Base-by-base conservation (phyloP, 1,140 invertebrate species). In the Drosophila murphyi region DNA sequence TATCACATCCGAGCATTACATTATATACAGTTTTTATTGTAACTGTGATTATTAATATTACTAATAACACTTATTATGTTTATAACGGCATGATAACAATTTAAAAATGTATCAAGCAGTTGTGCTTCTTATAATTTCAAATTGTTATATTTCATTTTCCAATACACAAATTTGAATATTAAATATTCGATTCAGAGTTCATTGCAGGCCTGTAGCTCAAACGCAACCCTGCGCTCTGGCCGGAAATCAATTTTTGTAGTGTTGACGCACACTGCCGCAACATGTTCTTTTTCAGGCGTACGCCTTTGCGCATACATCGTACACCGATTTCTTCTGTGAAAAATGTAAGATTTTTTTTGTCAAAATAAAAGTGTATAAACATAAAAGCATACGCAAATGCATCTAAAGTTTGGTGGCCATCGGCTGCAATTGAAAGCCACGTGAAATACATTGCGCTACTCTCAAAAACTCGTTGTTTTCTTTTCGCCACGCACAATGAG, bases 261-360 rank as follows among this genome's bases (percentile, higher is more conserved):
- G 56, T 83, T 88, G 73, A 56, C 79, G 61, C 72, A 88, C 90
- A 92, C 88, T 92, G 69, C 71, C 10, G 6, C 56, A 80, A 92
- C 91, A 91, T 92, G 91, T 92, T 92, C 91, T 92, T 92, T 92
- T 92, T 90, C 91, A 87, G 90, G 91, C 91, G 91, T 92, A 91
- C 90, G 91, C 82, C 91, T 92, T 92, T 92, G 85, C 87, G 82
- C 87, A 87, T 82, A 91, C 82, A 87, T 90, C 90, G 88, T 88
- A 74, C 74, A 80, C 86, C 78, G 74, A 85, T 91, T 91, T 83
- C 89, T 80, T 88, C 78, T 68, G 76, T 85, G 75, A 83, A 90
- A 92, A 92, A 92, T 82, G 91, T 92, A 92, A 92, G 91, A 65
- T 74, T 69, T 73, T 72, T 72, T 75, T 65, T 39, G 2, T 54